Evolutionary conservation across 2,888 invertebrate genomes (phyloP).

Genomic region (Fragum whitleyi): DNA sequence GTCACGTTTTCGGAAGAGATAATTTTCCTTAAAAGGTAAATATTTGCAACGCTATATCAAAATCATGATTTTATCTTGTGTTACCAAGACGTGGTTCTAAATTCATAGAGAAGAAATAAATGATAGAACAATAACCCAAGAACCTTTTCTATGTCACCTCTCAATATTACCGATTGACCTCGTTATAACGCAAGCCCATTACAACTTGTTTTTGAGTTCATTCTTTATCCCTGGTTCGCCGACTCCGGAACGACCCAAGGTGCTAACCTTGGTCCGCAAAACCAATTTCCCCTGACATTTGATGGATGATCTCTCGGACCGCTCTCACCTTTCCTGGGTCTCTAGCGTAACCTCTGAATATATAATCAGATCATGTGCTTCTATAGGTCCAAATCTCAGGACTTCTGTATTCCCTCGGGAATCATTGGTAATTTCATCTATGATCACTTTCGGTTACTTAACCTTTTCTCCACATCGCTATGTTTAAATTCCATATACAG

Average conservation of each 20-base stretch:
- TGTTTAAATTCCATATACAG: too few relatives aligned
- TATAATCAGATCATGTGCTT: slow-evolving; percentile 27
- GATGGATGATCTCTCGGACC: slow-evolving; percentile 60
- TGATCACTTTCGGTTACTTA: slow-evolving; percentile 60
- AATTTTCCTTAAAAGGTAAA: too few relatives aligned
- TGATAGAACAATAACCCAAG: too few relatives aligned
- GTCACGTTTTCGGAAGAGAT: too few relatives aligned
- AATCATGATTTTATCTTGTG: too few relatives aligned
- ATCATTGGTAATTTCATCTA: slow-evolving; percentile 51
- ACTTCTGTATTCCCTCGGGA: slow-evolving; percentile 48
- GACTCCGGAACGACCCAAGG: slow-evolving; percentile 11
- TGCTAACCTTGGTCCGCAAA: slow-evolving; percentile 53
- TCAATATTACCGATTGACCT: not conserved
- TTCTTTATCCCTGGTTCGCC: not conserved
- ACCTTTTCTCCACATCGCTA: not conserved
- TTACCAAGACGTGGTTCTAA: too few relatives aligned
- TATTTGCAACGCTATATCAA: too few relatives aligned
- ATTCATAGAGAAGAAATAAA: too few relatives aligned
- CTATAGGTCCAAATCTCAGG: slow-evolving; percentile 62
- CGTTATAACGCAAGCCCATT: not conserved
- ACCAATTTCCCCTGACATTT: slow-evolving; percentile 54
- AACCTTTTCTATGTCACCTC: too few relatives aligned
- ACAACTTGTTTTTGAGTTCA: not conserved
- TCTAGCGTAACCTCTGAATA: slow-evolving; percentile 20
- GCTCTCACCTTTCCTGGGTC: slow-evolving; percentile 52